phyloP scores from a whole-genome alignment of 2,797 vertebrate genomes.

The Sebastes steindachneri region DNA sequence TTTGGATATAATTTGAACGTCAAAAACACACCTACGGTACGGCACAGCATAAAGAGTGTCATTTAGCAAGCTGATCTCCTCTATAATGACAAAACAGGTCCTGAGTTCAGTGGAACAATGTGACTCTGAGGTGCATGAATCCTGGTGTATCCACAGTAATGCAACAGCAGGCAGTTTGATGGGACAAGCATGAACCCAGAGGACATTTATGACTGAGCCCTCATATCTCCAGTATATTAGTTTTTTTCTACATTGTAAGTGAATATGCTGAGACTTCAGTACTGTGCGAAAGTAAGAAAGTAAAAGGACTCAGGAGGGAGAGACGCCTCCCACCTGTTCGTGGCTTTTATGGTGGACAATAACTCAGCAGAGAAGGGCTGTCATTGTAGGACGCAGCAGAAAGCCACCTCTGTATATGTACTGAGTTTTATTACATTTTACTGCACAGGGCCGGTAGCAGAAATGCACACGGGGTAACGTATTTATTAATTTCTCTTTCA shows the following conservation, averaged over 20 bases:
- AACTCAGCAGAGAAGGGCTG: conserved; percentile 20
- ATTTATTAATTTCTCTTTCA: neutral
- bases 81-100: neutral
- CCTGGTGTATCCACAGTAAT: neutral
- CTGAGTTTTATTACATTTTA: conserved; percentile 50
- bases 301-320: conserved; percentile 5
- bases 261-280: neutral
- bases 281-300: conserved; percentile 5
- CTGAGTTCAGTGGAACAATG: neutral
- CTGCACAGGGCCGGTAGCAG: neutral
- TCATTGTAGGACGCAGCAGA: conserved; percentile 15
- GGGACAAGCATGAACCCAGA: neutral
- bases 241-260: neutral
- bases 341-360: conserved; percentile 45
- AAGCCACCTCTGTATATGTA: neutral
- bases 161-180: neutral
- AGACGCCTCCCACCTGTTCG: conserved; percentile 19
- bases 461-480: neutral
- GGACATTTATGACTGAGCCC: neutral
- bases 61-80: neutral
- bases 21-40: neutral
- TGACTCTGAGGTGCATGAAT: conserved; percentile 5
- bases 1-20: conserved; percentile 14
- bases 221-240: neutral
- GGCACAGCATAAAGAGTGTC: neutral